Evolutionary conservation across 2,888 invertebrate genomes (phyloP).

Genomic region (Trichogramma evanescens): DNA sequence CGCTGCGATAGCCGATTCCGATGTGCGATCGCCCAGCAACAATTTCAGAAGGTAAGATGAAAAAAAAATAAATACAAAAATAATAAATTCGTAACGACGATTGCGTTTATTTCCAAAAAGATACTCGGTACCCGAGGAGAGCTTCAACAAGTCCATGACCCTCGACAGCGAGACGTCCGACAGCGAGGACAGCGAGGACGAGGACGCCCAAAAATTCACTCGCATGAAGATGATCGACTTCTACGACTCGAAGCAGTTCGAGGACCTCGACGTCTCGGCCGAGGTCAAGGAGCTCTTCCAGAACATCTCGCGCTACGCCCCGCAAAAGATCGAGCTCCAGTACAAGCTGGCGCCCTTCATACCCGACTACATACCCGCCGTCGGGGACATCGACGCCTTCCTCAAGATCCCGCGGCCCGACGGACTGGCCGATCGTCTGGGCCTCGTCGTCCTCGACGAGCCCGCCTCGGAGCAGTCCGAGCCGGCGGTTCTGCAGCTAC

Average conservation of each 20-base stretch:
- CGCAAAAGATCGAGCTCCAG: slow-evolving; percentile 83
- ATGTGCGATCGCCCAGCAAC: slow-evolving; percentile 28
- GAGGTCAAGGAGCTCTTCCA: slow-evolving; percentile 90
- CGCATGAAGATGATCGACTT: slow-evolving; percentile 32
- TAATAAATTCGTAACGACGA: too few species aligned
- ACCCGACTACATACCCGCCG: slow-evolving; percentile 94
- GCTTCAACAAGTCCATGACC: slow-evolving; percentile 28
- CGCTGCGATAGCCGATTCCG: slow-evolving; percentile 16
- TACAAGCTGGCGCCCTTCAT: slow-evolving; percentile 89
- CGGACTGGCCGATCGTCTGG: slow-evolving; percentile 57
- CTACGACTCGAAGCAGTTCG: slow-evolving; percentile 79
- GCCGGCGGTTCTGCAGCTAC: slow-evolving; percentile 86
- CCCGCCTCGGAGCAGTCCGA: slow-evolving; percentile 94
- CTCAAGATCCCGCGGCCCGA: slow-evolving; percentile 86
- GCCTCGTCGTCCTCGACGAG: slow-evolving; percentile 82
- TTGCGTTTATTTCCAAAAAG: slow-evolving; percentile 3
- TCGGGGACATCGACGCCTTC: slow-evolving; percentile 98
- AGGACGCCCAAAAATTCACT: slow-evolving; percentile 34
- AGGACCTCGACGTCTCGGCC: slow-evolving; percentile 69
- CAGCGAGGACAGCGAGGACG: slow-evolving; percentile 43
- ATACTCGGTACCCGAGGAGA: slow-evolving; percentile 25
- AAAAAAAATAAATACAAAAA: neutral
- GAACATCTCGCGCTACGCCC: slow-evolving; percentile 86
- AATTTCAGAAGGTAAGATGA: neutral
- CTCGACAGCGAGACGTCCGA: slow-evolving; percentile 39